Base-by-base conservation (phyloP, 1,140 invertebrate species). In the Drosophila micromelanica region DNA sequence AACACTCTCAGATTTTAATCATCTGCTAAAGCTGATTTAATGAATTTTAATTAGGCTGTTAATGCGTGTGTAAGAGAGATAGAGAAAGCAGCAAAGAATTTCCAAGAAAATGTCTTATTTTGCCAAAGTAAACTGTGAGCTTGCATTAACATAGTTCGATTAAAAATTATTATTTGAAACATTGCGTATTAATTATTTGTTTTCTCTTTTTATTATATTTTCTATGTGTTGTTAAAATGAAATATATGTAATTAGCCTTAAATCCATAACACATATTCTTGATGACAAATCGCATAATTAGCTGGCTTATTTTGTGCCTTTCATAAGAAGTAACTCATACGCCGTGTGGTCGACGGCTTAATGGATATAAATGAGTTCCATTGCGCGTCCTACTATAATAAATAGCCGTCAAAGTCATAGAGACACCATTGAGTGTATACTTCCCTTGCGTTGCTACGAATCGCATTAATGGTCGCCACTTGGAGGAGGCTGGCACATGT, bases 261-360 rank as follows among this genome's bases (percentile, higher is more conserved):
- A 63, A 48, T 5, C 43, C 20, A 35, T 52, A 42, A 40, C 23
- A 40, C 56, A 72, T 65, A 62, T 52, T 52, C 17, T 67, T 61
- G 49, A 76, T 89, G 79, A 89, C 74, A 78, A 89, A 87, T 89
- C 51, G 65, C 54, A 69, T 82, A 79, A 87, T 87, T 89, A 87
- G 84, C 84, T 61, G 71, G 76, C 75, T 87, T 77, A 87, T 68
- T 86, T 70, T 42, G 30, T 76, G 75, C 46, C 49, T 81, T 76
- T 48, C 64, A 60, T 37, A 63, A 64, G 52, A 74, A 64, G 73
- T 74, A 37, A 62, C 78, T 77, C 65, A 78, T 61, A 62, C 59
- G 72, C 35, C 57, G 32, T 57, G 68, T 79, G 80, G 38, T 42
- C 59, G n/a, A 73, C 60, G 62, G 57, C 70, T 78, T 78, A 87